Base-by-base conservation (phyloP, 2,888 invertebrate species). In the Platypus cylindrus region DNA sequence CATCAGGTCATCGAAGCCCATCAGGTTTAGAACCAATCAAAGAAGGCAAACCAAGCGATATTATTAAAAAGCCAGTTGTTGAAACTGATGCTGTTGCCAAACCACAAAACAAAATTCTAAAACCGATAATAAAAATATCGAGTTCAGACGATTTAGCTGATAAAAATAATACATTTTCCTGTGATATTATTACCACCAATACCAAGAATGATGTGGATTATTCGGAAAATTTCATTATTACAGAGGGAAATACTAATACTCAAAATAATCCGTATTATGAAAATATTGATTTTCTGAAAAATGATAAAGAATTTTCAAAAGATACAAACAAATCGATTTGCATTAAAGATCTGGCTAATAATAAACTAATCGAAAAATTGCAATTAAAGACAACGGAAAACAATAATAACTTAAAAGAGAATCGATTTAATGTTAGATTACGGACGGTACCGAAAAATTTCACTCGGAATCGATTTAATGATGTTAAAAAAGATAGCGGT, bases 21-120 rank as follows among this genome's bases (percentile, higher is more conserved):
- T 66, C 67, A 17, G n/a, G n/a, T n/a, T 52, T 71, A 16, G 65
- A 64, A 40, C 69, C 70, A 1, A 71, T 71, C n/a, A 62, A 59
- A 20, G 71, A 71, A 48, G 69, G 68, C 2, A 64, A 64, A 45
- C 44, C 50, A 33, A 40, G 50, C 7, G 37, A 45, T 16, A 47
- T 34, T 4, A 13, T 30, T 30, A 39, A 45, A 38, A 30, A 18
- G 8, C 23, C 30, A 17, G 7, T 26, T 12, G 8, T 9, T 29
- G 3, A 33, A 34, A n/a, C 30, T 30, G 27, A 38, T 34, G 14
- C 25, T 2, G 5, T 25, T 16, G 16, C 24, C 9, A 51, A 50
- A 27, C 49, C 52, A 3, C 47, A 50, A 17, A 41, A 41, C 8
- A 39, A 39, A 16, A 20, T 17, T 8, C 12, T 49, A n/a, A 53